These are phyloP conservation scores for Cephalotes varians DNA, from an alignment of 2,888 invertebrate genomes.

Conservation along the genomic window DNA sequence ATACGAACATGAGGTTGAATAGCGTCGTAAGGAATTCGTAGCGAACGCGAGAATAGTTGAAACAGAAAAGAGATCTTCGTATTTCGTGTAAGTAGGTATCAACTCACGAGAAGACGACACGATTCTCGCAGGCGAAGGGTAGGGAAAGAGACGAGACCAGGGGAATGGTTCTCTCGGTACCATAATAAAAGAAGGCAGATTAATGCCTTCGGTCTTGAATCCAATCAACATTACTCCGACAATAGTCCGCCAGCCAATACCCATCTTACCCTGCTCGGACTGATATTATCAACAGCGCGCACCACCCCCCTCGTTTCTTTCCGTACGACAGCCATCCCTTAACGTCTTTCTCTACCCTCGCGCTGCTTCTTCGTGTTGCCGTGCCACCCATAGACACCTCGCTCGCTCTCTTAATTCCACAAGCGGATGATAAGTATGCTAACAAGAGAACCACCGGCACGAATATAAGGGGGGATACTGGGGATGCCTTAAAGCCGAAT, in stretches of 20 bases:
- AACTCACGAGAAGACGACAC: slow-evolving; percentile 20
- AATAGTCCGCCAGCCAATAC: slow-evolving; percentile 85
- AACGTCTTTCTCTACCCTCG: slow-evolving; percentile 76
- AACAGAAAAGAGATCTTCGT: slow-evolving; percentile 39
- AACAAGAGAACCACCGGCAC: slow-evolving; percentile 81
- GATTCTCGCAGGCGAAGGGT: slow-evolving; percentile 1
- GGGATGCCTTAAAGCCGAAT: slow-evolving; percentile 78
- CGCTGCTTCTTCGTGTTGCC: slow-evolving; percentile 68
- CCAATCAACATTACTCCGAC: slow-evolving; percentile 86
- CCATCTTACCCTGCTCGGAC: slow-evolving; percentile 74
- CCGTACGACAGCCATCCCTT: slow-evolving; percentile 67
- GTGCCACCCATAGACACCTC: slow-evolving; percentile 68
- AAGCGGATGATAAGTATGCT: slow-evolving; percentile 84
- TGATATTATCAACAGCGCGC: slow-evolving; percentile 84
- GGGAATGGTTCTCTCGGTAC: slow-evolving; percentile 70
- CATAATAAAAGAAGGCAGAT: slow-evolving; percentile 86
- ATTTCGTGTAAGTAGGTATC: slow-evolving; percentile 65
- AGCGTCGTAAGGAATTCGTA: slow-evolving; percentile 4
- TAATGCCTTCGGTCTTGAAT: slow-evolving; percentile 85
- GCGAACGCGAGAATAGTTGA: not conserved
- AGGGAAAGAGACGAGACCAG: slow-evolving; percentile 62
- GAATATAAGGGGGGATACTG: slow-evolving; percentile 51
- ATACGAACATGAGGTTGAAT: slow-evolving; percentile 14
- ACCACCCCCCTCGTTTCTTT: slow-evolving; percentile 39
- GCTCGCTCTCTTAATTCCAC: slow-evolving; percentile 81